A percentile compares a stretch with the other conserved stretches of the same genome.
These are phyloP conservation scores for Holotrichia oblita DNA, from an alignment of 1,140 invertebrate species.

Conservation along the genomic window DNA sequence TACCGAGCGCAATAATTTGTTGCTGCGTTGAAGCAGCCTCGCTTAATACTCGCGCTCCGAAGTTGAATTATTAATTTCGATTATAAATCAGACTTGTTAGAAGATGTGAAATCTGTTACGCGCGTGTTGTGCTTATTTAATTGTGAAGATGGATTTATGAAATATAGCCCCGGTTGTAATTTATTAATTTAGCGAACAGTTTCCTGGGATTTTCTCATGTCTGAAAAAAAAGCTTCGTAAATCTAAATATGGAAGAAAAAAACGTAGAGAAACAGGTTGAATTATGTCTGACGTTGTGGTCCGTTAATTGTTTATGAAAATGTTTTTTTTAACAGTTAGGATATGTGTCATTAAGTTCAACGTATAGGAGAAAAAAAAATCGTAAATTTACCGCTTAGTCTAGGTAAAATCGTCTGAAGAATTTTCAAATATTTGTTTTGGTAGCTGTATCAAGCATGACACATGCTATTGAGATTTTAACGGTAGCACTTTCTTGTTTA, in stretches of 20 bases:
- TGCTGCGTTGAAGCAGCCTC: background rate
- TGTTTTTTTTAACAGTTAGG: too few species aligned
- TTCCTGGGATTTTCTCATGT: too few species aligned
- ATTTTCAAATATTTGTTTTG: too few species aligned
- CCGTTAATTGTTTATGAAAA: too few species aligned
- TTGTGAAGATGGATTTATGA: background rate
- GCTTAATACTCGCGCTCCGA: background rate
- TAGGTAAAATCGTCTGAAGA: too few species aligned
- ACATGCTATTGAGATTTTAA: constrained; percentile 3
- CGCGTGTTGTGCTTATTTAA: background rate
- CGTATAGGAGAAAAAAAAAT: background rate
- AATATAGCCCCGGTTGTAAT: background rate
- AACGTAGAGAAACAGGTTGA: too few species aligned
- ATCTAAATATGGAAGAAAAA: too few species aligned
- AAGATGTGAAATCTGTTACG: background rate
- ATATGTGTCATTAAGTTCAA: background rate
- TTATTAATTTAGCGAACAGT: background rate
- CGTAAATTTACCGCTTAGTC: constrained; percentile 20
- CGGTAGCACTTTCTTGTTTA: too few species aligned
- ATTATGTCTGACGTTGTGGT: too few species aligned
- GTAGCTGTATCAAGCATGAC: too few species aligned
- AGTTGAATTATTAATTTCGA: constrained; percentile 26
- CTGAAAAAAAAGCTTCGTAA: too few species aligned
- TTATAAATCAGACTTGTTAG: constrained; percentile 32
- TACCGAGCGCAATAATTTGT: background rate